Percentiles rank a stretch among this genome's conserved stretches.
These are phyloP conservation scores for Lordiphosa clarofinis DNA, from an alignment of 1,140 invertebrate species.

Conservation along the genomic window DNA sequence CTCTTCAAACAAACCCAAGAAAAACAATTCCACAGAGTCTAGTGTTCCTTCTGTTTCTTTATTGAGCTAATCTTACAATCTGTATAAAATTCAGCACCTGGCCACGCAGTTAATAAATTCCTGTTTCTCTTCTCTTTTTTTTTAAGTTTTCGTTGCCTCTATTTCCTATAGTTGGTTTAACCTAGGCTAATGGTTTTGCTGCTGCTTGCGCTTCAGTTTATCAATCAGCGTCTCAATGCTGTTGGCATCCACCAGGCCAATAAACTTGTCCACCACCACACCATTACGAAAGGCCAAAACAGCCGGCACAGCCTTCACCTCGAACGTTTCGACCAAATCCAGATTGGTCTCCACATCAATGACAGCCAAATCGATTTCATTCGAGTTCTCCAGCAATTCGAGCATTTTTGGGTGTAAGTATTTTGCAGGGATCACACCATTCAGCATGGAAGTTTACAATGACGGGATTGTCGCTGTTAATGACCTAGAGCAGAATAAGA, in stretches of 20 bases:
- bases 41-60: too few species aligned
- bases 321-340: slow-evolving; percentile 88
- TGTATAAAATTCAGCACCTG: too few species aligned
- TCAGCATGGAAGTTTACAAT: slow-evolving; percentile 94
- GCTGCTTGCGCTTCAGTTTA: slow-evolving; percentile 82
- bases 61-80: too few species aligned
- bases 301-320: slow-evolving; percentile 94
- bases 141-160: too few species aligned
- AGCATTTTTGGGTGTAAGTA: slow-evolving; percentile 94
- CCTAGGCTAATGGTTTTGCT: slow-evolving; percentile 31
- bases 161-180: too few species aligned
- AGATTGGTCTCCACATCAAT: slow-evolving; percentile 95
- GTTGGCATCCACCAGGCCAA: slow-evolving; percentile 92
- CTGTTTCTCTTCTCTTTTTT: slow-evolving; percentile 2
- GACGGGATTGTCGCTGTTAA: slow-evolving; percentile 89
- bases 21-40: too few species aligned
- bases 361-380: slow-evolving; percentile 91
- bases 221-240: slow-evolving; percentile 91
- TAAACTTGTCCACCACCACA: slow-evolving; percentile 93
- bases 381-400: slow-evolving; percentile 87
- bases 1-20: too few species aligned
- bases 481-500: slow-evolving; percentile 82
- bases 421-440: slow-evolving; percentile 98
- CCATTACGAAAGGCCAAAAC: slow-evolving; percentile 94
- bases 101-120: not conserved